Conservation (phyloP, 2,113 vertebrate species). For the Dissostichus mawsoni region DNA sequence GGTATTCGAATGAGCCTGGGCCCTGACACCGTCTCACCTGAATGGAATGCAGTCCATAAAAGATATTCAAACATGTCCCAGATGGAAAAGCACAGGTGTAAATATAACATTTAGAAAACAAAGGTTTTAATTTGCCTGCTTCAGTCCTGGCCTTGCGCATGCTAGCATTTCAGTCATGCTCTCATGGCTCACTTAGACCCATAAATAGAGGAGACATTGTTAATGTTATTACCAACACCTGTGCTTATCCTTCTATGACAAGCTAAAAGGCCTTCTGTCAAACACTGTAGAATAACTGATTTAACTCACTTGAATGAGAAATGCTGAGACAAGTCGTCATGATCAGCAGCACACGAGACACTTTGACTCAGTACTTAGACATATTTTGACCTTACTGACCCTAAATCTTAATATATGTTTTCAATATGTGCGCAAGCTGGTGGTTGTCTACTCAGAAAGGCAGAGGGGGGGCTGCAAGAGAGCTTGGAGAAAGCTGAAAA, state of each 20-base stretch:
- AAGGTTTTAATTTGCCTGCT: background rate
- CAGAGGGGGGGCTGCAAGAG: background rate
- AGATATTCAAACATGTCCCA: constrained; percentile 5
- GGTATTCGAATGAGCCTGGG: background rate
- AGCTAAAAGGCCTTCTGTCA: background rate
- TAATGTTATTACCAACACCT: background rate
- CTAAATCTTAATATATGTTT: background rate
- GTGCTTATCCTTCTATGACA: background rate
- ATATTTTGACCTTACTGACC: background rate
- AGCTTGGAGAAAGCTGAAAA: background rate
- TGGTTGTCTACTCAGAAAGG: background rate
- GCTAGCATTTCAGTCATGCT: background rate
- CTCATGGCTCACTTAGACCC: background rate
- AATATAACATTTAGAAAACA: background rate
- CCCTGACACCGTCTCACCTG: background rate
- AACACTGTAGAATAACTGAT: background rate
- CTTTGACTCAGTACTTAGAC: background rate
- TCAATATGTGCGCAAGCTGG: background rate
- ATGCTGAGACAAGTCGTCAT: background rate
- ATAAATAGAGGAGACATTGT: background rate
- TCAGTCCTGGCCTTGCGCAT: background rate
- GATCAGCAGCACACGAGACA: background rate
- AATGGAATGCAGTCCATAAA: background rate
- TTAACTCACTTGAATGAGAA: background rate
- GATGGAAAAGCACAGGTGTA: background rate